phyloP scores from a whole-genome alignment of 2,888 invertebrate species.

The Dasypolia templi region DNA sequence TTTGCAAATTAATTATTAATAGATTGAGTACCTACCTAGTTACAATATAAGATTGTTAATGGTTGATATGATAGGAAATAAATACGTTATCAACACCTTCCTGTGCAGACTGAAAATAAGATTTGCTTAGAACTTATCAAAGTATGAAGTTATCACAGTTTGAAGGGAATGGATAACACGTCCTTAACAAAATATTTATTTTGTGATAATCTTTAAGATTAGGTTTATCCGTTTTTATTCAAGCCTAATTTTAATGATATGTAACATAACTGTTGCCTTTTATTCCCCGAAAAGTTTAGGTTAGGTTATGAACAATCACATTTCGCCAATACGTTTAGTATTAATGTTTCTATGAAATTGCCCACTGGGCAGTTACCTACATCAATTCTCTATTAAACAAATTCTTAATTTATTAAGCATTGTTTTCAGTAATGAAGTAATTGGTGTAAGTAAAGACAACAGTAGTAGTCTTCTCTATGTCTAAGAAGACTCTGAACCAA shows the following conservation, averaged over 20 bases:
- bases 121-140: conserved; percentile 55
- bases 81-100: conserved; percentile 4
- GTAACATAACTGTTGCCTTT: too few species aligned
- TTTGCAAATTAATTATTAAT: not conserved
- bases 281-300: not conserved
- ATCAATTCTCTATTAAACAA: not conserved
- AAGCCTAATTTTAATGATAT: not conserved
- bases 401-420: not conserved
- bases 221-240: conserved; percentile 1
- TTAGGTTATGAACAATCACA: not conserved
- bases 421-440: not conserved
- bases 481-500: not conserved
- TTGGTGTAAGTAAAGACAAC: not conserved
- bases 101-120: conserved; percentile 25
- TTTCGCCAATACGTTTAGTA: not conserved
- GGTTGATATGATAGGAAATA: not conserved
- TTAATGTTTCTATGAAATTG: not conserved
- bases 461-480: too few species aligned
- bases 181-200: conserved; percentile 31
- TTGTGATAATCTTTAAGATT: conserved; percentile 31
- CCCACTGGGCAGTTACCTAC: conserved; percentile 1
- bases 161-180: conserved; percentile 44
- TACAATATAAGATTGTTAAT: not conserved
- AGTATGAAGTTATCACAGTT: conserved; percentile 32
- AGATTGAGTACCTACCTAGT: not conserved